Evolutionary conservation across 2,113 vertebrate genomes (phyloP), one percentile per base, ranked within the genome.

Genomic region (Corythaeola cristata): DNA sequence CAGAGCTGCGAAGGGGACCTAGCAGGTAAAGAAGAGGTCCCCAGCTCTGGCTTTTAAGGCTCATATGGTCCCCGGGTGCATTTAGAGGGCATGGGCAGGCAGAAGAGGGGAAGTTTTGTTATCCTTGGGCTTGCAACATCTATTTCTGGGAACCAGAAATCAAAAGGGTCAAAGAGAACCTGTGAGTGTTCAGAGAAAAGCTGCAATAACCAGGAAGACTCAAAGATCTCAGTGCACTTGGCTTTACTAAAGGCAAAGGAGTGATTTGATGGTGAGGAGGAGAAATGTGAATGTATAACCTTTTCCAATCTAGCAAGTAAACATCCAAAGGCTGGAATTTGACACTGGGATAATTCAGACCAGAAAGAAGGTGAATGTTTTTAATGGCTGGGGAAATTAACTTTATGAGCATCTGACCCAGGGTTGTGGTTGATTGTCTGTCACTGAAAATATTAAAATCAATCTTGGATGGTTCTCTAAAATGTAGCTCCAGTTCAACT

Each of bases 301-400:
- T 81, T 85, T 92, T 74, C 50, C 89, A 94, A 8, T 59, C 53
- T 89, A 79, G n/a, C 77, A 78, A 78, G 69, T 60, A 87, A 96
- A 72, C 53, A 66, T 82, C 53, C 84, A 66, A 79, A 75, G 58
- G 45, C 80, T 93, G 86, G 73, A 94, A 96, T 92, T 76, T 93
- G 80, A 95, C 69, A 75, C 83, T 81, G 35, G 30, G 62, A 53
- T 93, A 95, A 95, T 94, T 92, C 77, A 91, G 89, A 95, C 66
- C 80, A 97, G 91, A 95, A 93, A 85, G 62, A 92, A 95, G 88
- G 83, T 94, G 92, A 92, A 85, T 87, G 66, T 87, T 96, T 97
- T 76, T 82, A 83, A 52, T 93, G 92, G 90, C 94, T 80, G 72
- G 52, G 44, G 47, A 95, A 93, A 95, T 77, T 58, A 95, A 73